Evolutionary conservation across 2,888 invertebrate species (phyloP), one percentile per base, ranked within the genome.

Genomic region (Heliconius cydno): DNA sequence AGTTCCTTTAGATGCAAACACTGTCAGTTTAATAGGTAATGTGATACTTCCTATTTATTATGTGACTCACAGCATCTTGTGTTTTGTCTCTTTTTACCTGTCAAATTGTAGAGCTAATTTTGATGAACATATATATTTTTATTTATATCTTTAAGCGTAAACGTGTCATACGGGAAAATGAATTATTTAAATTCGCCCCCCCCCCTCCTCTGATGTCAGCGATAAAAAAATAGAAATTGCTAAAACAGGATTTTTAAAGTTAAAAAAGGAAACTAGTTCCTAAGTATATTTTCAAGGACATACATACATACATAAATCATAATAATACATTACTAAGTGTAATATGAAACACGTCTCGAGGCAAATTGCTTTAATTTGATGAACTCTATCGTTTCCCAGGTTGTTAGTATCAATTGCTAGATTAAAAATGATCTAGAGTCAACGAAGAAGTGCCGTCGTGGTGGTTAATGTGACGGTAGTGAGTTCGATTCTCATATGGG

Each of bases 291-390:
- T 34, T 57, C 30, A 60, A 73, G 57, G 57, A 19, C 46, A 38
- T 38, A 71, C 28, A 72, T 72, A 71, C 41, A 46, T 46, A 19
- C 46, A 46, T 46, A 46, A 46, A 46, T 52, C 22, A 57, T 57
- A 73, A 78, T 68, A 76, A 76, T 34, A 34, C 34, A 34, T 34
- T 78, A 81, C 76, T 80, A n/a, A 57, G 34, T 74, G 84, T 76
- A 84, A 85, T 78, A 66, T 52, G 85, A 85, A 81, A 83, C 81
- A 80, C 83, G 86, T 86, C 84, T 83, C 78, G 83, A 78, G 74
- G 83, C 78, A 88, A 70, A 89, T 89, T 88, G 87, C 84, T 83
- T 83, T 90, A 90, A 90, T 89, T 87, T 85, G 83, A 86, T 85
- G 85, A 83, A 85, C 77, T 80, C 80, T 82, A 65, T 74, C 73